phyloP scores from a whole-genome alignment of 1,140 invertebrate genomes.

The Drosophila aff. region DNA sequence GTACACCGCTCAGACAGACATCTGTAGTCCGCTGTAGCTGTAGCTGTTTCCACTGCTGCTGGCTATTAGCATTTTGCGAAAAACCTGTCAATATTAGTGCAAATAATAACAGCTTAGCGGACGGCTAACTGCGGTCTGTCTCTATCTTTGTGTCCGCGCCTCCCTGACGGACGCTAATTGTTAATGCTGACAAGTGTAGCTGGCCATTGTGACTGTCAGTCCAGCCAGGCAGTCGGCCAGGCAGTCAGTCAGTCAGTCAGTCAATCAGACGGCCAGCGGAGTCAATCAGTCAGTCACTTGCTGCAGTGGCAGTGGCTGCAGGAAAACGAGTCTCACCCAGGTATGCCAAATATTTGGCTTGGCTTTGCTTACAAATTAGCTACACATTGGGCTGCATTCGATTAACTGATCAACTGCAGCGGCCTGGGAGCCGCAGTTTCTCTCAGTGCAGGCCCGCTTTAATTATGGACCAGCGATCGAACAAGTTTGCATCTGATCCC shows the following conservation, averaged over 20 bases:
- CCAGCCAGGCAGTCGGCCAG: constrained; percentile 12
- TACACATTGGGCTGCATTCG: constrained; percentile 62
- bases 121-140: constrained; percentile 55
- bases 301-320: constrained; percentile 48
- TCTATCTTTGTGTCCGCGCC: constrained; percentile 43
- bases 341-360: constrained; percentile 78
- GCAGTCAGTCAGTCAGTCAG: constrained; percentile 12
- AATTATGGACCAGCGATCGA: constrained; percentile 67
- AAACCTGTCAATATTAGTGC: constrained; percentile 83
- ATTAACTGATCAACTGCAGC: constrained; percentile 50
- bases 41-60: constrained; percentile 20
- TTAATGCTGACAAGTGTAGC: constrained; percentile 78
- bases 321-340: constrained; percentile 69
- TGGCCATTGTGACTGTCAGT: constrained; percentile 43
- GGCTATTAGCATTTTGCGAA: constrained; percentile 78
- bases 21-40: constrained; percentile 40
- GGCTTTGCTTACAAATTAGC: constrained; percentile 62
- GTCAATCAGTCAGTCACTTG: constrained; percentile 28
- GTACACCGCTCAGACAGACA: constrained; percentile 35
- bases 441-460: constrained; percentile 34
- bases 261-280: constrained; percentile 9
- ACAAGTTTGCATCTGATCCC: constrained; percentile 82
- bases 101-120: constrained; percentile 80
- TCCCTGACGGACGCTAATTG: constrained; percentile 72
- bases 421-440: constrained; percentile 1